Conservation (phyloP, 2,797 vertebrate genomes). For the Parotocinclus haroldoi region DNA sequence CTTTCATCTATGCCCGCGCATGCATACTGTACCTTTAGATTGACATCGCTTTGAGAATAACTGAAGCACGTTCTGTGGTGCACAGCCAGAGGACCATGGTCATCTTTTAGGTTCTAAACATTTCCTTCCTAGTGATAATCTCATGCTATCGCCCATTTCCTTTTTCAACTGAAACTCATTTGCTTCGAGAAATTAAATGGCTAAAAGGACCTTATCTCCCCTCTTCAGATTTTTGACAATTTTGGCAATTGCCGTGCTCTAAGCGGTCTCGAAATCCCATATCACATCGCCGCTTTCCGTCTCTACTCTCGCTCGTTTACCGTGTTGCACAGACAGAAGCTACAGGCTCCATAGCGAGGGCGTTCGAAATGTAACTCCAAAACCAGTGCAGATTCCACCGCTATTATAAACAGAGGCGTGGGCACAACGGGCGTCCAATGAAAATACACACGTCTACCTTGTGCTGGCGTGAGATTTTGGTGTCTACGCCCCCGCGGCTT, state of each 20-base stretch:
- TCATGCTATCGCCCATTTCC: constrained; percentile 70
- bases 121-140: constrained; percentile 77
- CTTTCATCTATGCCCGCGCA: no score
- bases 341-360: no score
- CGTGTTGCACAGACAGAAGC: background rate
- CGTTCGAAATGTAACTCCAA: constrained; percentile 28
- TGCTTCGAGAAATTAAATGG: constrained; percentile 54
- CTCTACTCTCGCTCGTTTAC: background rate
- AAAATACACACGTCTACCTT: constrained; percentile 58
- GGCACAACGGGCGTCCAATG: constrained; percentile 29
- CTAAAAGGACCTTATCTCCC: constrained; percentile 63
- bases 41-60: constrained; percentile 30
- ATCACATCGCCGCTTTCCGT: background rate
- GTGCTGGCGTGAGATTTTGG: constrained; percentile 42
- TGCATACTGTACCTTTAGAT: constrained; percentile 13
- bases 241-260: constrained; percentile 52
- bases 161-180: constrained; percentile 51
- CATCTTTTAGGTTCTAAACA: constrained; percentile 69
- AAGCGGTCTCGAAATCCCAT: background rate
- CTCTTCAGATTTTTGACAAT: constrained; percentile 59
- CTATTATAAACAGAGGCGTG: constrained; percentile 50
- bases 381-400: constrained; percentile 46
- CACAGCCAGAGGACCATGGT: constrained; percentile 59
- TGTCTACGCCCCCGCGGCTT: constrained; percentile 48
- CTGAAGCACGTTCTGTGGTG: constrained; percentile 54